Evolutionary conservation across 2,797 vertebrate species (phyloP), one percentile per base, ranked within the genome.

Genomic region (Acrossocheilus fasciatus): DNA sequence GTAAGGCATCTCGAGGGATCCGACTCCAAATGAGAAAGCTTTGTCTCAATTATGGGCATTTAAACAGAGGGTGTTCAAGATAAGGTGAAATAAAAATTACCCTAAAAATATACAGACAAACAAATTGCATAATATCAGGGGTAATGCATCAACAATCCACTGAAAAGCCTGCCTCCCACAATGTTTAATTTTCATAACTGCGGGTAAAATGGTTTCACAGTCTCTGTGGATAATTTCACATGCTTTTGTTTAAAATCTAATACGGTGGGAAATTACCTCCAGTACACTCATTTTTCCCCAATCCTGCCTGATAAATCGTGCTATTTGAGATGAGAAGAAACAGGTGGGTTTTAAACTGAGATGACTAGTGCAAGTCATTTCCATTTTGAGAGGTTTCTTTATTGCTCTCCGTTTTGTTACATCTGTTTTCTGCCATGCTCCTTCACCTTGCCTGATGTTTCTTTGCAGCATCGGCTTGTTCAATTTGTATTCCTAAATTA

Each of bases 21-120:
- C 83, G 69, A 77, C 87, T 85, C 23, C 36, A 93, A 94, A 94
- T 94, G 88, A 94, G 90, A 91, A 75, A 90, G 87, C 89, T 94
- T 94, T 90, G 92, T 95, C 94, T 95, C 93, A 94, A 92, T 94
- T 91, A 91, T 45, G 70, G 54, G 83, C 88, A 84, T 87, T 91
- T 91, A 90, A 93, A 93, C 88, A 87, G 73, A 39, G 88, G 88
- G 89, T n/a, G 80, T 90, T 92, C 88, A 75, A 83, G 88, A 86
- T 91, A 91, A 91, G 90, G 89, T 82, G 90, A 87, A 81, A 86
- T 87, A 90, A 88, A 93, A 92, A 93, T 89, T 84, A 83, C 83
- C 90, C 77, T 68, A 81, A 89, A 90, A 92, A 93, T 92, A 90
- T 88, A 83, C 59, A 4, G 34, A 85, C 72, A 89, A 81, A 82